Conservation (phyloP, 2,797 vertebrate genomes). For the Megaceryle alcyon region DNA sequence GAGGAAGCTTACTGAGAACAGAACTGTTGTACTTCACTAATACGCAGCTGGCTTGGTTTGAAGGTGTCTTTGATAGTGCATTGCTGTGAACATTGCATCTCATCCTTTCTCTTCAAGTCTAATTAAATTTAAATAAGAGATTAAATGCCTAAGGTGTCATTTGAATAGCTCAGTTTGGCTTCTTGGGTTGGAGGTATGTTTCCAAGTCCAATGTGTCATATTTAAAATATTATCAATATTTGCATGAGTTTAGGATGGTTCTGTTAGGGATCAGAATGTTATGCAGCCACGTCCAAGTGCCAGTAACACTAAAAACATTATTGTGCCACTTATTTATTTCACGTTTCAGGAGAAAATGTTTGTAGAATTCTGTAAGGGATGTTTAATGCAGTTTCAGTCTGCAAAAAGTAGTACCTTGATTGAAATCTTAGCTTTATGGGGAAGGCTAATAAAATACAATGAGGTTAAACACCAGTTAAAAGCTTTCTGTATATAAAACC, state of each 20-base stretch:
- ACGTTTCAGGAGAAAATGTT: neutral
- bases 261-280: neutral
- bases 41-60: neutral
- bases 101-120: neutral
- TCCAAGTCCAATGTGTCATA: neutral
- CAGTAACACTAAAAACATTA: neutral
- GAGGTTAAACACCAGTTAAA: neutral
- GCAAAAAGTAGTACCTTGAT: neutral
- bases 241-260: neutral
- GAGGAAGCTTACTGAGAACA: neutral
- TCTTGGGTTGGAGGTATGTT: neutral
- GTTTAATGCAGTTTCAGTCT: neutral
- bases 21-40: neutral
- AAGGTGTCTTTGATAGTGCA: neutral
- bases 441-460: neutral
- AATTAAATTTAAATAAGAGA: neutral
- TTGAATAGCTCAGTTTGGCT: neutral
- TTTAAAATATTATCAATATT: neutral
- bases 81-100: neutral
- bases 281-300: neutral
- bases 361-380: neutral
- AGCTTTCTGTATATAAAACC: neutral
- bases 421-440: neutral
- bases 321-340: neutral
- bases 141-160: neutral